Evolutionary conservation across 2,113 vertebrate genomes (phyloP).

Genomic region (Mustela lutreola): DNA sequence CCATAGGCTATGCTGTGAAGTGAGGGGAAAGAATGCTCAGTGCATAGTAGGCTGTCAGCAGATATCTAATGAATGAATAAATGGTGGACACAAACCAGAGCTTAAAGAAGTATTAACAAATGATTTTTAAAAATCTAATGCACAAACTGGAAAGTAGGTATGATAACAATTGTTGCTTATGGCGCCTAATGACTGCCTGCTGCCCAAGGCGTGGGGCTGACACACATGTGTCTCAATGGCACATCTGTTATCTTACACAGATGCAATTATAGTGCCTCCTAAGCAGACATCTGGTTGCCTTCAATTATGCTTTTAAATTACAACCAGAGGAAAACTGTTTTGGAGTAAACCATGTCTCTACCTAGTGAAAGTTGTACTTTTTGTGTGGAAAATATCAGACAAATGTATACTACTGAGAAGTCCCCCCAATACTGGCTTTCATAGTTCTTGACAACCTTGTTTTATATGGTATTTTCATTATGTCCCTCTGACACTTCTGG

Average conservation of each 20-base stretch:
- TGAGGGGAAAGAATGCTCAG: neutral
- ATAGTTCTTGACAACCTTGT: neutral
- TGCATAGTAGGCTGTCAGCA: neutral
- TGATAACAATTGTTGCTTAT: neutral
- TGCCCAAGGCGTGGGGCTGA: neutral
- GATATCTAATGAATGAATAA: neutral
- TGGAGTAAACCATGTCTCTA: neutral
- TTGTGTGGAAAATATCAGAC: neutral
- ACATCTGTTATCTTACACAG: neutral
- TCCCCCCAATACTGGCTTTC: neutral
- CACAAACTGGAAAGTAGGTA: neutral
- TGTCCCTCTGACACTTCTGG: neutral
- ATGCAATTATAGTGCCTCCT: slow-evolving; percentile 38
- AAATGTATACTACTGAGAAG: neutral
- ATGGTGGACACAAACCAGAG: neutral
- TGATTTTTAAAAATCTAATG: neutral
- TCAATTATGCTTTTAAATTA: slow-evolving; percentile 61
- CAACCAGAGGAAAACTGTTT: slow-evolving; percentile 52
- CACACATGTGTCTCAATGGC: slow-evolving; percentile 45
- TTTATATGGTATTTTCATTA: neutral
- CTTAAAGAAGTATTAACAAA: slow-evolving; percentile 24
- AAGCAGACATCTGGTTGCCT: slow-evolving; percentile 38
- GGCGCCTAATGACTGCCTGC: neutral
- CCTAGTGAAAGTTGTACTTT: slow-evolving; percentile 16
- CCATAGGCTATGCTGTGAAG: neutral